Evolutionary conservation across 1,140 invertebrate genomes (phyloP).

Genomic region (Drosophila dunni): DNA sequence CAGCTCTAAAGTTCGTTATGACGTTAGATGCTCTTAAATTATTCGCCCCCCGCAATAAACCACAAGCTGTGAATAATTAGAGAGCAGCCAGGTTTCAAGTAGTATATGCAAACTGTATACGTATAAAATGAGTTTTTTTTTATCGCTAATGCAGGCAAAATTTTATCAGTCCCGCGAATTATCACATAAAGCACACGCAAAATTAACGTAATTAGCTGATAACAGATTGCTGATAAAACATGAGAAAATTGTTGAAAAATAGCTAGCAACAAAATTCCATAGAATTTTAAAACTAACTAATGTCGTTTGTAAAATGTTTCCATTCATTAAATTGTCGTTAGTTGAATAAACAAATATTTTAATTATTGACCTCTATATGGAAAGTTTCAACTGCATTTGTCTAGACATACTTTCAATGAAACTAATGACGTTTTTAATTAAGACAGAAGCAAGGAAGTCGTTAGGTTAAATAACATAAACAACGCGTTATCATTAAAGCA

Average conservation of each 20-base stretch:
- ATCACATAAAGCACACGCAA: constrained; percentile 39
- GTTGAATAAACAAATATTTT: not conserved
- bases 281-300: not conserved
- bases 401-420: not conserved
- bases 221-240: constrained; percentile 34
- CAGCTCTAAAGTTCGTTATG: not conserved
- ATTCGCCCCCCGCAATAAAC: not conserved
- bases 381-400: not conserved
- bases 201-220: constrained; percentile 61
- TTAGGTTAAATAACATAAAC: not conserved
- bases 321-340: constrained; percentile 18
- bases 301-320: constrained; percentile 16
- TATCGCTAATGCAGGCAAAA: constrained; percentile 47
- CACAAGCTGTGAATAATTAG: constrained; percentile 1
- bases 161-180: constrained; percentile 47
- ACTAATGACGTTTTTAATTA: not conserved
- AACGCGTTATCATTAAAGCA: too few relatives aligned
- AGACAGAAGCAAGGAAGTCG: constrained; percentile 6
- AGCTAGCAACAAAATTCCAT: not conserved
- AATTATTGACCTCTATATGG: not conserved
- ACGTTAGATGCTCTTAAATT: constrained; percentile 28
- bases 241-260: constrained; percentile 6
- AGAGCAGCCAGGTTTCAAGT: constrained; percentile 2
- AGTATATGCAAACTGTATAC: constrained; percentile 39
- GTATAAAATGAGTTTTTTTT: constrained; percentile 49